Base-by-base conservation (phyloP, 2,888 invertebrate species). In the Oithona nana region DNA sequence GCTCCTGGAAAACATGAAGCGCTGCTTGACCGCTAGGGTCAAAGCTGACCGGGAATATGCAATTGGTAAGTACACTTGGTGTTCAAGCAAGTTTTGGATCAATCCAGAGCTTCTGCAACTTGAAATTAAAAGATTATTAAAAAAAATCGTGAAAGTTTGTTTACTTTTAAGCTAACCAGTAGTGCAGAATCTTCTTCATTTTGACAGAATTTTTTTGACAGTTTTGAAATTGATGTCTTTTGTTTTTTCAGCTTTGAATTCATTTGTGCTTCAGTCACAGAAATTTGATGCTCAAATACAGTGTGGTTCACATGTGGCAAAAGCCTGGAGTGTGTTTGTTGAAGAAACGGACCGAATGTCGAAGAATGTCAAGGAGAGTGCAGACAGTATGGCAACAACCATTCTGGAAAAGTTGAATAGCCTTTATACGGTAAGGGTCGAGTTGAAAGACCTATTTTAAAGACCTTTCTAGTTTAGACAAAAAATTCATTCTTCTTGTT, bases 11-110 rank as follows among this genome's bases (percentile, higher is more conserved):
- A 84, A 84, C 66, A 89, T 94, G 83, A 84, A 86, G 70, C 78
- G 89, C 66, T 88, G 89, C 69, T 79, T 94, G 64, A 80, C 83
- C 67, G 81, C 83, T 67, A 87, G 92, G 76, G 84, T 90, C 72
- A 88, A 90, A 75, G 86, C 86, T 71, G 94, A 94, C 73, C 80
- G 86, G 67, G 92, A 94, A 71, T 94, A 94, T 73, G 87, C 92
- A 1, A 77, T 84, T 48, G n/a, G n/a, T 84, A 86, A 13, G 79
- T 94, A 26, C 64, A 64, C 31, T 64, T 65, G 2, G 54, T 63
- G 3, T 20, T 26, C 24, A 28, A 51, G 22, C 60, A 24, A 28
- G 20, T 59, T 28, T n/a, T 28, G 22, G n/a, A n/a, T n/a, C n/a
- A n/a, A n/a, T n/a, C n/a, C n/a, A n/a, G n/a, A n/a, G n/a, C n/a